These are phyloP conservation scores for Sinotaia quadrata DNA, from an alignment of 2,888 invertebrate genomes.

Conservation along the genomic window DNA sequence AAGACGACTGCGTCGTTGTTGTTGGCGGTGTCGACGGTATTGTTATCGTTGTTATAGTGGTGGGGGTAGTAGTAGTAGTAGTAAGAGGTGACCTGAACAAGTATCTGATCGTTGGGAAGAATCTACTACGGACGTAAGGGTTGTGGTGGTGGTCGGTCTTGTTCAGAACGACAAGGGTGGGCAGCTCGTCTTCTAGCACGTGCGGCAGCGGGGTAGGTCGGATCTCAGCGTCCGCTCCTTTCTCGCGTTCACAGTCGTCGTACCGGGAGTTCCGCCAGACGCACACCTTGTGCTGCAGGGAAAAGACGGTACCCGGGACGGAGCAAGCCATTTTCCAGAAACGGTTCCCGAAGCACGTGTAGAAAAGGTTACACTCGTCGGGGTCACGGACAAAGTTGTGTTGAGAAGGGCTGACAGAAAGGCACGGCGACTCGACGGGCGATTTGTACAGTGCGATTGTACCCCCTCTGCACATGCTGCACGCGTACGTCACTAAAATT, in stretches of 20 bases:
- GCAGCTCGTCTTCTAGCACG: too few species aligned
- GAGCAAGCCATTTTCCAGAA: constrained; percentile 36
- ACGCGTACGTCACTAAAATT: too few species aligned
- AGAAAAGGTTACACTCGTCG: constrained; percentile 35
- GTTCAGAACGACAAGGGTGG: too few species aligned
- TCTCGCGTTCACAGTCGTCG: constrained; percentile 35
- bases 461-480: neutral
- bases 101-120: too few species aligned
- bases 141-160: too few species aligned
- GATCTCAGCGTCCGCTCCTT: neutral
- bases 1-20: neutral
- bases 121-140: too few species aligned
- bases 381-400: constrained; percentile 33
- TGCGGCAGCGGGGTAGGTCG: too few species aligned
- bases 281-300: constrained; percentile 41
- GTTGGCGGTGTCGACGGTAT: constrained; percentile 2
- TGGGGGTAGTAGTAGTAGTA: neutral
- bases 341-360: constrained; percentile 36
- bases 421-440: constrained; percentile 6
- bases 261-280: constrained; percentile 40
- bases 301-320: constrained; percentile 37
- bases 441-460: neutral
- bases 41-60: neutral
- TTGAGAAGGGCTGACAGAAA: neutral
- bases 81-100: neutral